Percentiles rank a stretch among this genome's conserved stretches.
phyloP scores from a whole-genome alignment of 2,888 invertebrate species.

The Clostera curtula region DNA sequence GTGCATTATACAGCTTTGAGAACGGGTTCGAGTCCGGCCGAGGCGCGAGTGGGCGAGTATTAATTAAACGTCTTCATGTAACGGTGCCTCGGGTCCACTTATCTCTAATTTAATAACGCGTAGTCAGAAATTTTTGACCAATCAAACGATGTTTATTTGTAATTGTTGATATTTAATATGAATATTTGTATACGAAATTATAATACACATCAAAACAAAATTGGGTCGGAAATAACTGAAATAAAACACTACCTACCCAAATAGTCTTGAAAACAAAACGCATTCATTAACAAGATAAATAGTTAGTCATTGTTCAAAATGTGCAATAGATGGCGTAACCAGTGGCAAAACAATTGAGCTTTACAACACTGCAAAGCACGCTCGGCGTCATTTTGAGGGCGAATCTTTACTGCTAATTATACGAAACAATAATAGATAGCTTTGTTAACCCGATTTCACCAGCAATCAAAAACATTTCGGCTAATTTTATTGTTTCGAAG shows the following conservation, averaged over 20 bases:
- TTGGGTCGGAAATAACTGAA: too few relatives aligned
- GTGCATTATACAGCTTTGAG: slow-evolving; percentile 41
- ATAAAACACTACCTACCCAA: neutral
- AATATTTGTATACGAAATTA: too few relatives aligned
- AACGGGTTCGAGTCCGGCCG: slow-evolving; percentile 45
- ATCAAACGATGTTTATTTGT: too few relatives aligned
- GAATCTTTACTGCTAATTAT: slow-evolving; percentile 40
- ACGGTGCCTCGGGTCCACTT: slow-evolving; percentile 46
- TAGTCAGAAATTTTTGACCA: slow-evolving; percentile 39
- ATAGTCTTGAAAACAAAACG: neutral
- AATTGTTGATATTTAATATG: too few relatives aligned
- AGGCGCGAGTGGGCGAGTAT: slow-evolving; percentile 53
- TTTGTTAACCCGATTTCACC: slow-evolving; percentile 38
- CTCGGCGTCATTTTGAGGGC: slow-evolving; percentile 19
- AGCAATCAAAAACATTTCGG: slow-evolving; percentile 24
- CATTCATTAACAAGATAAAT: neutral
- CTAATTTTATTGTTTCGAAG: slow-evolving; percentile 18
- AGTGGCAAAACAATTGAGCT: slow-evolving; percentile 42
- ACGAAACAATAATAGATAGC: slow-evolving; percentile 38
- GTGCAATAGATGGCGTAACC: slow-evolving; percentile 52
- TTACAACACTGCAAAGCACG: slow-evolving; percentile 19
- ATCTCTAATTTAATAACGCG: slow-evolving; percentile 59
- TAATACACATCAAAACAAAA: too few relatives aligned
- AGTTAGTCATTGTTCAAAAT: slow-evolving; percentile 10
- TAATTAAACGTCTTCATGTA: slow-evolving; percentile 55